These are phyloP conservation scores for Ophion ellenae DNA, from an alignment of 2,888 invertebrate species.

Conservation along the genomic window DNA sequence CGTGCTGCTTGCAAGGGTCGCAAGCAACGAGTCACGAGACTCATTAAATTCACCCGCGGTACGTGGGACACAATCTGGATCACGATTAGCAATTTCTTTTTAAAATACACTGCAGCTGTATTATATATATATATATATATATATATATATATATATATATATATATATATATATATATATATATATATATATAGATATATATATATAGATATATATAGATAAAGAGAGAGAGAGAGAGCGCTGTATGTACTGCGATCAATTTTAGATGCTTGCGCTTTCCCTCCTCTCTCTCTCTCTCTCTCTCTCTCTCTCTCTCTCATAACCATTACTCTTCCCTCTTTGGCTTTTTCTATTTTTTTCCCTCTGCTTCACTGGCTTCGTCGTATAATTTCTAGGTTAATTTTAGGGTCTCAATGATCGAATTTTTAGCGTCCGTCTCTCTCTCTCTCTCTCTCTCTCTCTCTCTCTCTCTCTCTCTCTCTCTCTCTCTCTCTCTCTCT, in stretches of 20 bases:
- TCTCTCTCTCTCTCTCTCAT: too few relatives aligned
- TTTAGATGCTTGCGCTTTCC: neutral
- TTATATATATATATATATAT: slow-evolving; percentile 4
- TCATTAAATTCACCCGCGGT: slow-evolving; percentile 54
- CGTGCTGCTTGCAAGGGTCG: slow-evolving; percentile 25
- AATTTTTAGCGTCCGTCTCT: too few relatives aligned
- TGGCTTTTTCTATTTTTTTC: too few relatives aligned
- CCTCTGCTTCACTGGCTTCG: too few relatives aligned
- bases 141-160: slow-evolving; percentile 3
- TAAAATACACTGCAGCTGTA: slow-evolving; percentile 35
- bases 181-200: slow-evolving; percentile 2
- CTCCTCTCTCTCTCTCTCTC: too few relatives aligned
- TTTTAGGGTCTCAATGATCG: too few relatives aligned
- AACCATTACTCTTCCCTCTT: too few relatives aligned
- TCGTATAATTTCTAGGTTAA: too few relatives aligned
- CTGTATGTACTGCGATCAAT: slow-evolving; percentile 23
- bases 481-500: too few relatives aligned
- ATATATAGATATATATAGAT: neutral
- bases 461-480: too few relatives aligned
- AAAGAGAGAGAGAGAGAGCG: too few relatives aligned
- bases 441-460: too few relatives aligned
- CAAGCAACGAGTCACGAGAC: slow-evolving; percentile 56
- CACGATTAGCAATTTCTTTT: slow-evolving; percentile 50
- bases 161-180: neutral
- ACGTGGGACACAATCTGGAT: slow-evolving; percentile 57